Evolutionary conservation across 2,797 vertebrate species (phyloP).

Genomic region (Spinus olivaceus): DNA sequence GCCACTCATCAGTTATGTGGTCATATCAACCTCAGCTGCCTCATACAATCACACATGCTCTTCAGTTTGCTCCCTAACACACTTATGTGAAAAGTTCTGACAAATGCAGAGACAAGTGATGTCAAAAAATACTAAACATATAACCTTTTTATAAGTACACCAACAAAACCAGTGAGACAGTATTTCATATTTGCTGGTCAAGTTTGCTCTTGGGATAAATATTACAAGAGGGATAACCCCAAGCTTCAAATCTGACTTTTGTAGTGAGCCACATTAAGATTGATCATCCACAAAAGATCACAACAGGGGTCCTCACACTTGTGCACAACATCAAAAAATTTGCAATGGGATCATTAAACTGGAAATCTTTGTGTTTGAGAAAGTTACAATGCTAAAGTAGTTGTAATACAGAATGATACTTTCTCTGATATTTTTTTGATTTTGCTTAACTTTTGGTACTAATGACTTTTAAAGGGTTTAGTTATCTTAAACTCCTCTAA

Average conservation of each 20-base stretch:
- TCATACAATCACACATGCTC: not conserved
- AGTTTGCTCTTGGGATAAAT: not conserved
- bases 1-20: not conserved
- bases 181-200: not conserved
- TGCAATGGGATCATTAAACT: not conserved
- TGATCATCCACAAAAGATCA: not conserved
- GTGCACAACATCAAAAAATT: not conserved
- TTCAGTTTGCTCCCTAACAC: not conserved
- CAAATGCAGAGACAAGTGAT: not conserved
- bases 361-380: not conserved
- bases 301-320: not conserved
- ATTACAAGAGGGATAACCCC: not conserved
- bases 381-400: not conserved
- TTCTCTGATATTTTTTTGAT: not conserved
- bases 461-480: slow-evolving; percentile 2
- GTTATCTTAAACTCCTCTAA: slow-evolving; percentile 17
- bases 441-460: not conserved
- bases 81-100: not conserved
- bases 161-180: not conserved
- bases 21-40: not conserved
- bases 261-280: not conserved
- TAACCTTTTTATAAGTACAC: not conserved
- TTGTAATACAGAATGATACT: not conserved
- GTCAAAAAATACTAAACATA: not conserved
- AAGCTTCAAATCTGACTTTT: not conserved